Evolutionary conservation across 2,797 vertebrate genomes (phyloP), one percentile per base, ranked within the genome.

Genomic region (Rallus crepitans): DNA sequence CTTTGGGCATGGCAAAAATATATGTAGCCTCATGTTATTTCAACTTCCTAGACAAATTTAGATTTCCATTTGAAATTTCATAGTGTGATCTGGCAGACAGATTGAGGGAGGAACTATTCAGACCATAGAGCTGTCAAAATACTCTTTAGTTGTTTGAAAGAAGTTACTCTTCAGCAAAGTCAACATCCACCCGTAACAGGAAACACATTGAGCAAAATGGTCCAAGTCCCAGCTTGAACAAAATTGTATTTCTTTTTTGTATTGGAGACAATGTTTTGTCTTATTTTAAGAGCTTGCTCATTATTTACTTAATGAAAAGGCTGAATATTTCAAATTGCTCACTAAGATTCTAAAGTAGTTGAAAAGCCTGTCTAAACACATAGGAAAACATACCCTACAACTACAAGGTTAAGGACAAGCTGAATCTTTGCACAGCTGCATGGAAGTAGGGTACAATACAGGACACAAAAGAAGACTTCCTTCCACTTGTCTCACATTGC

Each of bases 61-160:
- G 23, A 16, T 65, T 89, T 79, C 39, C 50, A 21, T 76, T 92
- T 93, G 79, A 92, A 87, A 85, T 82, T 92, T 82, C 31, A 6
- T 57, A 28, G 12, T 66, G 30, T 92, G 40, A 80, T 85, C 28
- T 71, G 68, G 37, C 48, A 85, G 65, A 87, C 27, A 92, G 90
- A 76, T 64, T 87, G 66, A 35, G 75, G 21, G 13, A 87, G 48
- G 68, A 33, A 68, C 45, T 68, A 93, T 68, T 18, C 63, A 80
- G 64, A 82, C 68, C 53, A 64, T 3, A 78, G 40, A 75, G 19
- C 33, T 93, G 89, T 60, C 71, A 89, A 94, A 95, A 82, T 37
- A 37, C 23, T 61, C 79, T 35, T 81, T 33, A 57, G 1, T 8
- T 75, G 25, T 81, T 45, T 61, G 65, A 91, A 83, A 95, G 30